These are phyloP conservation scores for Drosophila affinis DNA, from an alignment of 2,888 invertebrate species.

Conservation along the genomic window DNA sequence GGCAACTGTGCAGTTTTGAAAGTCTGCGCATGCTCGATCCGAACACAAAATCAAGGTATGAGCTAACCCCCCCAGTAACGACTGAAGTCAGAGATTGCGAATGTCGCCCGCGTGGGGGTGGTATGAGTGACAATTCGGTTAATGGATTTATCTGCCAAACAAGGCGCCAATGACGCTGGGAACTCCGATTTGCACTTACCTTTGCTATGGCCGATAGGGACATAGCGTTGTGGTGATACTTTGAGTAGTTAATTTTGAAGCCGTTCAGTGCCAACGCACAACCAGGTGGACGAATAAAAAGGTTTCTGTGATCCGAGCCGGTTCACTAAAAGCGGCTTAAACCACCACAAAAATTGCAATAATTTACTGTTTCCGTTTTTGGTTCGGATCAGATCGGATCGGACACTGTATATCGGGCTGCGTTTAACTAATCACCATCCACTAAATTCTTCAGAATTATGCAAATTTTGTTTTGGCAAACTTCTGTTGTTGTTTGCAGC, in stretches of 20 bases:
- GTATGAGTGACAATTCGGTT: slow-evolving; percentile 69
- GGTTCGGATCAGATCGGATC: background rate
- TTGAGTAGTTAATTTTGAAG: slow-evolving; percentile 88
- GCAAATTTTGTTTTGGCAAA: slow-evolving; percentile 8
- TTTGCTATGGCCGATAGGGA: slow-evolving; percentile 87
- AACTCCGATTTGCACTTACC: slow-evolving; percentile 83
- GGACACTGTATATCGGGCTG: background rate
- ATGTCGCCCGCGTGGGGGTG: slow-evolving; percentile 23
- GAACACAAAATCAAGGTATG: slow-evolving; percentile 46
- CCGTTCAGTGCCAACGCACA: slow-evolving; percentile 75
- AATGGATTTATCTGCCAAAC: slow-evolving; percentile 37
- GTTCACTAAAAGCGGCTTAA: slow-evolving; percentile 22
- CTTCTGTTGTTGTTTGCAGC: slow-evolving; percentile 37
- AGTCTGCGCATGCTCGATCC: slow-evolving; percentile 44
- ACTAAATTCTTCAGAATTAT: slow-evolving; percentile 10
- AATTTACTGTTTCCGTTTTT: background rate
- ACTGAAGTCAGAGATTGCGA: slow-evolving; percentile 23
- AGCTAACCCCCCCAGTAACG: slow-evolving; percentile 44
- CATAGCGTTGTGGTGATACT: slow-evolving; percentile 88
- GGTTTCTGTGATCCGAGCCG: slow-evolving; percentile 24
- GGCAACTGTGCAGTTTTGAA: slow-evolving; percentile 48
- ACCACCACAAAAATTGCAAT: background rate
- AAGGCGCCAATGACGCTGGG: slow-evolving; percentile 38
- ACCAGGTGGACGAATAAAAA: slow-evolving; percentile 37
- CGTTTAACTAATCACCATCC: slow-evolving; percentile 18